A percentile compares a stretch with the other conserved stretches of the same genome.
Evolutionary conservation across 2,797 vertebrate genomes (phyloP).

Genomic region (Poecilia velifera): DNA sequence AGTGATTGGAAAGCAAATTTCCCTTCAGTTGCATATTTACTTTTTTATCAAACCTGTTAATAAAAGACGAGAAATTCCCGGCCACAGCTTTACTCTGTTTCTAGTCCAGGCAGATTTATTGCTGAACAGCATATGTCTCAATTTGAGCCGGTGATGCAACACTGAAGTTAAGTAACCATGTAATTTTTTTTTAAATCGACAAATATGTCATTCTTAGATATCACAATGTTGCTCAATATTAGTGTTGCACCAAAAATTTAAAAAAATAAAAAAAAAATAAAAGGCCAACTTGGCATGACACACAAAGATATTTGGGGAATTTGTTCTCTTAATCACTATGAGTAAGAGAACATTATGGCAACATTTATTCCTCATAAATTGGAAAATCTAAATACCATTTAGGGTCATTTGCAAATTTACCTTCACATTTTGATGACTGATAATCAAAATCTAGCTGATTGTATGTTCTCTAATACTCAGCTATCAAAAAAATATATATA

Average conservation of each 20-base stretch:
- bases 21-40: not conserved
- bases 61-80: slow-evolving; percentile 28
- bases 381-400: not conserved
- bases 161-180: slow-evolving; percentile 46
- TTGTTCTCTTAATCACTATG: not conserved
- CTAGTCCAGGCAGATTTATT: not conserved
- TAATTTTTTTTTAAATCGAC: slow-evolving; percentile 13
- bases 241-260: slow-evolving; percentile 2
- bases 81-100: not conserved
- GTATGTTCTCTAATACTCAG: not conserved
- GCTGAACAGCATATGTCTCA: not conserved
- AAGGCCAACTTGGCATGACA: not conserved
- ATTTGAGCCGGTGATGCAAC: not conserved
- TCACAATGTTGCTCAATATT: slow-evolving; percentile 19
- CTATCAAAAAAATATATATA: not conserved
- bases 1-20: slow-evolving; percentile 3
- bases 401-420: not conserved
- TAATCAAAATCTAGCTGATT: not conserved
- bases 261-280: not conserved
- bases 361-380: not conserved
- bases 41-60: not conserved
- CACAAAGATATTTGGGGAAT: not conserved
- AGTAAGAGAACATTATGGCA: no score
- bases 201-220: slow-evolving; percentile 5
- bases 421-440: not conserved